phyloP scores from a whole-genome alignment of 1,140 invertebrate species.

The Anagrus nilaparvatae region DNA sequence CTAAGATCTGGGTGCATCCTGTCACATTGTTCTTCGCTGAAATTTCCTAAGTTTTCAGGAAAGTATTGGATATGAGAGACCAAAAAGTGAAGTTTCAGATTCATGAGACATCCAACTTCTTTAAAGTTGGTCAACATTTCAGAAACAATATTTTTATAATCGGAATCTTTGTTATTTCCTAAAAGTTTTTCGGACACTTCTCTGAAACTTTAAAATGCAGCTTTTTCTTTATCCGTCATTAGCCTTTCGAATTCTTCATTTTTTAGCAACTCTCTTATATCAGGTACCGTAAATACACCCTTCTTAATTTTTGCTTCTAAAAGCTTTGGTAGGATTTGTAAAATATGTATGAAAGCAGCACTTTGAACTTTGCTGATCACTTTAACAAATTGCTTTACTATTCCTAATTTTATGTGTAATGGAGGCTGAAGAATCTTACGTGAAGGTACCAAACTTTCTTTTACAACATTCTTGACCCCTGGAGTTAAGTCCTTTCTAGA shows the following conservation, averaged over 20 bases:
- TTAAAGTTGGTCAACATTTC: neutral
- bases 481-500: no score
- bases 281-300: neutral
- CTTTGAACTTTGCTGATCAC: no score
- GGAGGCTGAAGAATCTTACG: no score
- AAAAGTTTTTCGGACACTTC: neutral
- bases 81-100: neutral
- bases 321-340: no score
- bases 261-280: neutral
- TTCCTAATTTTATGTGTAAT: no score
- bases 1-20: neutral
- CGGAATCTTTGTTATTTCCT: neutral
- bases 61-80: no score
- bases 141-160: neutral
- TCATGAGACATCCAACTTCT: no score
- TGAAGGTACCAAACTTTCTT: no score
- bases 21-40: neutral
- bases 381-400: no score
- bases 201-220: neutral
- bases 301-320: neutral
- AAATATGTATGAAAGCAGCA: no score
- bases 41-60: neutral
- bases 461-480: no score
- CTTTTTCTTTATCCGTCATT: neutral
- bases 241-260: neutral